Evolutionary conservation across 2,888 invertebrate species (phyloP).

Genomic region (Tyria jacobaeae): DNA sequence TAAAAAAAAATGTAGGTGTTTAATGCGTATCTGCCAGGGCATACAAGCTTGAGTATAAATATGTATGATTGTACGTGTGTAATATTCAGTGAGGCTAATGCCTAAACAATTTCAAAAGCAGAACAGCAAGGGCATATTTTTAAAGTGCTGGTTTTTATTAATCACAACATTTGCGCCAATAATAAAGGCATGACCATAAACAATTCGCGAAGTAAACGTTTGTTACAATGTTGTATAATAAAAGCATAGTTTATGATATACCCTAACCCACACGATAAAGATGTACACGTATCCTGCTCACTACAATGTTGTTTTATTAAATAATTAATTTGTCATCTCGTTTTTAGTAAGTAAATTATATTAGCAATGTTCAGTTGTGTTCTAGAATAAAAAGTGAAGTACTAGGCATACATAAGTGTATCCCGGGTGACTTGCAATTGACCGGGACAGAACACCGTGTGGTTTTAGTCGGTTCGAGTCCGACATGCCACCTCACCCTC

Average conservation of each 20-base stretch:
- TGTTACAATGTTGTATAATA: constrained; percentile 44
- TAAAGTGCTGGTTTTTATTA: constrained; percentile 13
- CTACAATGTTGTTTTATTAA: constrained; percentile 27
- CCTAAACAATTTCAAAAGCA: not conserved
- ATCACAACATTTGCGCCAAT: constrained; percentile 15
- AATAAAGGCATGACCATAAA: constrained; percentile 35
- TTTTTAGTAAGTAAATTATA: constrained; percentile 5
- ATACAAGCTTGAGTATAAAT: too few species aligned
- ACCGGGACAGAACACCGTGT: too few species aligned
- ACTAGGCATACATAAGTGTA: not conserved
- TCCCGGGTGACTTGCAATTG: too few species aligned
- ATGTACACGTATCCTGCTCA: constrained; percentile 20
- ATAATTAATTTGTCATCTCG: not conserved
- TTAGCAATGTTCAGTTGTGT: not conserved
- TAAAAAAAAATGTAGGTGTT: too few species aligned
- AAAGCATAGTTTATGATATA: constrained; percentile 42
- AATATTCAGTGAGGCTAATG: too few species aligned
- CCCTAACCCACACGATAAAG: constrained; percentile 46
- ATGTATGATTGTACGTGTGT: too few species aligned
- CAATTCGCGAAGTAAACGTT: constrained; percentile 19
- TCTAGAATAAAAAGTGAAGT: not conserved
- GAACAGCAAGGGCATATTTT: not conserved
- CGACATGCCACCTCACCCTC: too few species aligned
- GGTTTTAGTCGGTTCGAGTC: too few species aligned
- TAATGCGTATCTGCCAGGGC: too few species aligned